Base-by-base conservation (phyloP, 2,113 vertebrate genomes). In the Thymallus thymallus region DNA sequence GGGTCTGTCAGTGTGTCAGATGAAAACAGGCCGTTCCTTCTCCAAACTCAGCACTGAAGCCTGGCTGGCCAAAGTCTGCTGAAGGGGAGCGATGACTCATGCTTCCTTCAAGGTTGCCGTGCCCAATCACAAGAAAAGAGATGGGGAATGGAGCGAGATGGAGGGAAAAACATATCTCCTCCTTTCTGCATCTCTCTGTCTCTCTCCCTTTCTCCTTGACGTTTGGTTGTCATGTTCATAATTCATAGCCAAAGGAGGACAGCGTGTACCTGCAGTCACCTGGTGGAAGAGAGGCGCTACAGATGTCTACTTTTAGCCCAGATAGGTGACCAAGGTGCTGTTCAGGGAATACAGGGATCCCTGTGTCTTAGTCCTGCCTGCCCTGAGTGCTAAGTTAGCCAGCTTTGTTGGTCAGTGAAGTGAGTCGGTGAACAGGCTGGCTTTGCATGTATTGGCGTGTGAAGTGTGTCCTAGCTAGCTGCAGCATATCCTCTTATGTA, bases 221-320 rank as follows among this genome's bases (percentile, higher is more conserved):
- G 67, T 24, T 4, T 41, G n/a, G 9, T 24, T 61, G 70, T 78
- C 70, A 71, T 61, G 41, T 84, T 58, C 46, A 72, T 83, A 78
- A 86, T 86, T 86, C 83, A 83, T 74, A 14, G 73, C 68, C 72
- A 22, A 73, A 80, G 62, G 16, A 74, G 66, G 77, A 81, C 71
- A 71, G 30, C 24, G 41, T 78, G 78, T 73, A 46, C 72, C 46
- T 76, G 61, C 48, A 14, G 24, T 72, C 63, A 26, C 45, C 35
- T 75, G 12, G 66, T 68, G 13, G 71, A 41, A 55, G 45, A 48
- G 55, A 41, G 65, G 30, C 18, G 32, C 20, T 71, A 24, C 58
- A 61, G 76, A 74, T 72, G 51, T 65, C 56, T 71, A 29, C 77
- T 60, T 56, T 69, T 74, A 62, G 23, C 68, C 72, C 64, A 69